phyloP scores from a whole-genome alignment of 1,140 invertebrate genomes.

The Diachasma alloeum region DNA sequence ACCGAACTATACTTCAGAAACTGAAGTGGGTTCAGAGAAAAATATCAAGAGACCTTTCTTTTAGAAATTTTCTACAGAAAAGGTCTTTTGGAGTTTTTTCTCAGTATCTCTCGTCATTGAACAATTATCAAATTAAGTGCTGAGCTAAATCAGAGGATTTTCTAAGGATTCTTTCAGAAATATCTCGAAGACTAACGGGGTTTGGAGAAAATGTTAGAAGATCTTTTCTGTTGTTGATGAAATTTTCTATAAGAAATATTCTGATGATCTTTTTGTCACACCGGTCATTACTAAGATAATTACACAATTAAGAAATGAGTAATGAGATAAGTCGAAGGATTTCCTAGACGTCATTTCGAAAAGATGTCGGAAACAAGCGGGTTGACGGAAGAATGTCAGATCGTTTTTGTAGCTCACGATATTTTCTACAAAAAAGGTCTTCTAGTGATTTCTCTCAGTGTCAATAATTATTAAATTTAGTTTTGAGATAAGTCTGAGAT shows the following conservation, averaged over 20 bases:
- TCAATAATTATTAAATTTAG: too few relatives aligned
- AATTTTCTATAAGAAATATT: not conserved
- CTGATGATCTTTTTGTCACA: not conserved
- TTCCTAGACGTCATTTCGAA: not conserved
- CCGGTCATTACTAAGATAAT: not conserved
- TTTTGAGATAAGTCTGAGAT: too few relatives aligned
- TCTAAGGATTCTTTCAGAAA: not conserved
- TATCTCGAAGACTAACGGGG: not conserved
- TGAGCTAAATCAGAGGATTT: not conserved
- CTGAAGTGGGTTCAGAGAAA: too few relatives aligned
- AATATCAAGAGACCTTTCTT: too few relatives aligned
- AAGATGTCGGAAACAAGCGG: not conserved
- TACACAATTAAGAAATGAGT: not conserved
- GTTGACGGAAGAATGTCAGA: not conserved
- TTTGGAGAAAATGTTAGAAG: not conserved
- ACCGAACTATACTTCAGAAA: too few relatives aligned
- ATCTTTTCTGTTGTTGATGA: not conserved
- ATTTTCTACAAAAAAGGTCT: not conserved
- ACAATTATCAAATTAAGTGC: too few relatives aligned
- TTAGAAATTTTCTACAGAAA: too few relatives aligned
- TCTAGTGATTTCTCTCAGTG: not conserved
- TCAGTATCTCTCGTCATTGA: too few relatives aligned
- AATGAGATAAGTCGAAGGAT: not conserved
- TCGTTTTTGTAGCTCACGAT: not conserved
- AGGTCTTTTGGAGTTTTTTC: too few relatives aligned